These are phyloP conservation scores for Philonicus albiceps DNA, from an alignment of 2,888 invertebrate species.

Conservation along the genomic window DNA sequence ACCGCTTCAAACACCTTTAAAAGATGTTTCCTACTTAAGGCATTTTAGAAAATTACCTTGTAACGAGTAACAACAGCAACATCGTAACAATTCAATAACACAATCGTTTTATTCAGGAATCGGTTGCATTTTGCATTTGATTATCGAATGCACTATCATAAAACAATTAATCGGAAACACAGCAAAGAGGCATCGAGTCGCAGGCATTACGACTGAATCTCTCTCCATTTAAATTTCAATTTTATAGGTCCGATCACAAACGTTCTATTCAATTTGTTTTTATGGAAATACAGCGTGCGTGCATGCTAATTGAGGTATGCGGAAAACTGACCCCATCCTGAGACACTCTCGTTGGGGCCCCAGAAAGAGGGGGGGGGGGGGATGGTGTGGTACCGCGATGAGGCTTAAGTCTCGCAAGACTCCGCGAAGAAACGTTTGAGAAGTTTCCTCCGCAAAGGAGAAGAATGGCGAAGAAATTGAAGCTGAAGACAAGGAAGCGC, in stretches of 20 bases:
- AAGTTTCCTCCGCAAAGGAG: neutral
- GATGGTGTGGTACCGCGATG: neutral
- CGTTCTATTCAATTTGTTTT: conserved; percentile 49
- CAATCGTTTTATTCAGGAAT: neutral
- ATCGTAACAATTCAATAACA: neutral
- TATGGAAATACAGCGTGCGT: conserved; percentile 48
- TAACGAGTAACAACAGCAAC: neutral
- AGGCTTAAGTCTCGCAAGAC: neutral
- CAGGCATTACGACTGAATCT: neutral
- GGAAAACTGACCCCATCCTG: conserved; percentile 46
- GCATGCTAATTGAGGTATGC: conserved; percentile 49
- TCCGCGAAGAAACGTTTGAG: neutral
- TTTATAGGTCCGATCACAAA: conserved; percentile 48
- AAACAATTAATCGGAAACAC: neutral
- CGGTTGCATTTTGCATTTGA: neutral
- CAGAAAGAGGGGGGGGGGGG: neutral
- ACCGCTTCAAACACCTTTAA: neutral
- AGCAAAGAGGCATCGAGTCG: neutral
- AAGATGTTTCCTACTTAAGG: neutral
- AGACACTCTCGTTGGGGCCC: neutral
- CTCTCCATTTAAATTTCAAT: conserved; percentile 46
- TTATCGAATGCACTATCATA: neutral
- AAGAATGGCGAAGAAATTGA: conserved; percentile 6
- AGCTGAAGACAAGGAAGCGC: conserved; percentile 17
- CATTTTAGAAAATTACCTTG: neutral